A percentile compares a stretch with the other conserved stretches of the same genome.
These are phyloP conservation scores for Pteronotus mesoamericanus DNA, from an alignment of 2,797 vertebrate species.

Conservation along the genomic window DNA sequence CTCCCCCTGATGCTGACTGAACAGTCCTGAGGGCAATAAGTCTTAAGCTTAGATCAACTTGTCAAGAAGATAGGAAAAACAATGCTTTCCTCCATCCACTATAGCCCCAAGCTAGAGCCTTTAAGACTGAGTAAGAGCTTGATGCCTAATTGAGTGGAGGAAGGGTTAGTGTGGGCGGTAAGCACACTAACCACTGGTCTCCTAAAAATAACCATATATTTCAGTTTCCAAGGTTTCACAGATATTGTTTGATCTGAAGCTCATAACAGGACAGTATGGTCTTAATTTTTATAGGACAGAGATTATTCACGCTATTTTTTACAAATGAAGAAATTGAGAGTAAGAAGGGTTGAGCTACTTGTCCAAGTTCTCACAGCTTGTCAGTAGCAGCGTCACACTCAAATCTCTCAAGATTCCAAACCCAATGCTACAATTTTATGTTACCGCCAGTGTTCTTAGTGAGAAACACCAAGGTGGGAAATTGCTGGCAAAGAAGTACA, in stretches of 20 bases:
- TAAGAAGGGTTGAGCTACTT: constrained; percentile 20
- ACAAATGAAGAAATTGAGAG: not conserved
- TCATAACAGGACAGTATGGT: constrained; percentile 7
- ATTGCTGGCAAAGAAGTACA: not conserved
- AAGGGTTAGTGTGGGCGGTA: constrained; percentile 36
- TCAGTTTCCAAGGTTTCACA: constrained; percentile 47
- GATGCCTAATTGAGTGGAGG: not conserved
- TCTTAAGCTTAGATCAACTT: constrained; percentile 66
- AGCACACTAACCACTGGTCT: constrained; percentile 45
- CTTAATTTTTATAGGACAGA: not conserved
- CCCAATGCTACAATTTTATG: not conserved
- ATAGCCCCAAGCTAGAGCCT: not conserved
- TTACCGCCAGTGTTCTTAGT: not conserved
- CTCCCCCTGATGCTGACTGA: constrained; percentile 38
- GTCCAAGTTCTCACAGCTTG: not conserved
- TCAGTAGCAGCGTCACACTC: not conserved
- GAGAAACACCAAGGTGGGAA: not conserved
- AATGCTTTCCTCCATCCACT: constrained; percentile 47
- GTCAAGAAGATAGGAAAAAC: constrained; percentile 60
- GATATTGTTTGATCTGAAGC: constrained; percentile 30
- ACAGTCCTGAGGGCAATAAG: constrained; percentile 56
- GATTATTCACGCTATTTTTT: constrained; percentile 2
- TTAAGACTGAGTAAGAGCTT: constrained; percentile 46
- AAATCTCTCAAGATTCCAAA: not conserved
- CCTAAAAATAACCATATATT: constrained; percentile 52